Evolutionary conservation across 23 tunicate genomes (phyloP), one percentile per base, ranked within the genome.

Genomic region (Ciona savignyi): DNA sequence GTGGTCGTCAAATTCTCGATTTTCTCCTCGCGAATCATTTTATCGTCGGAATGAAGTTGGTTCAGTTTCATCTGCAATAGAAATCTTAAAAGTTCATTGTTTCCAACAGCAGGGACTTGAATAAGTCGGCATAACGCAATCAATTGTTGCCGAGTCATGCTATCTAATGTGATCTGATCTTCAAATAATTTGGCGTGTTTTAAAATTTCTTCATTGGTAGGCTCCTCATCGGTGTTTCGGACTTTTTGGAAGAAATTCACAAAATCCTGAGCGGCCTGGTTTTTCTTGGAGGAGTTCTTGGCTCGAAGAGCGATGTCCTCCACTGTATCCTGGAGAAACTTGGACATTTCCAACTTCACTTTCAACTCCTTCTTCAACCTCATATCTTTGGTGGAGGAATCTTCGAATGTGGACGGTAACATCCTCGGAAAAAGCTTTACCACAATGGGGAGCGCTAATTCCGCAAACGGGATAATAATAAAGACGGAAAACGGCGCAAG

Each of bases 401-500:
- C 77, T 68, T 84, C 91, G 73, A 91, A 91, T 2, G 97, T 91
- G 15, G 97, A 91, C 35, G 97, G 97, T 34, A 91, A 76, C 72
- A 91, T 67, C 22, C 73, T 81, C 19, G 97, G 97, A 70, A 91
- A 91, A 20, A 91, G 74, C 60, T 77, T 91, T 4, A 91, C 31
- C 25, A 60, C 97, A 49, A 91, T 34, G 4, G 97, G 97, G 23
- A 91, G 75, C 28, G 91, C 90, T 3, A 91, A 24, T 78, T 91
- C 97, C 25, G 97, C 97, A 77, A 91, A 80, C 2, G 97, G 97
- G 21, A 91, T 91, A 56, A 91, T 80, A 26, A 91, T 91, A 72
- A 91, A 91, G 1, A 91, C 82, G n/a, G 93, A 79, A 72, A 91
- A 91, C 0, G 97, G 97, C 30, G 82, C 82, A 32, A 91, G 76